phyloP scores from a whole-genome alignment of 2,797 vertebrate genomes.

The Acanthurus lineatus region DNA sequence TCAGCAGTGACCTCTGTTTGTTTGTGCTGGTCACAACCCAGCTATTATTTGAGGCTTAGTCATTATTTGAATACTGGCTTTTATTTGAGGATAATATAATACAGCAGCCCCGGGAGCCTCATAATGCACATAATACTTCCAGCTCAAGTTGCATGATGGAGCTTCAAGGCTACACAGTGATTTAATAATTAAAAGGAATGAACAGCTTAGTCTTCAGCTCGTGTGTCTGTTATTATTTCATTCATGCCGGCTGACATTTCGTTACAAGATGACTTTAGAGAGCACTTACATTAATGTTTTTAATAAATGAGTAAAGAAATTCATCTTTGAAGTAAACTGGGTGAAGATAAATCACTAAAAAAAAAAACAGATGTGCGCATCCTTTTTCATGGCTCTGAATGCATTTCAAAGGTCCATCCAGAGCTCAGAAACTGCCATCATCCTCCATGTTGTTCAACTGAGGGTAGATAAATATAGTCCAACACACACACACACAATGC shows the following conservation, averaged over 20 bases:
- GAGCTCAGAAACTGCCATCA: constrained; percentile 43
- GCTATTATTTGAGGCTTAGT: neutral
- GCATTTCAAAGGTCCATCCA: constrained; percentile 10
- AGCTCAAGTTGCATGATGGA: too few species aligned
- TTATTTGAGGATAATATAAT: neutral
- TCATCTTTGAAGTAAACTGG: neutral
- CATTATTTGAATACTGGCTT: neutral
- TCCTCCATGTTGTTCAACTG: constrained; percentile 23
- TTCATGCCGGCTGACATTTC: neutral
- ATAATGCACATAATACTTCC: too few species aligned
- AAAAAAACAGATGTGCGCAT: neutral
- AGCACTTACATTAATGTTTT: neutral
- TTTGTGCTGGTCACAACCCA: neutral
- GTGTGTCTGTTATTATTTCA: neutral
- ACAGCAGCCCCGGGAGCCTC: too few species aligned
- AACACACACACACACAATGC: constrained; percentile 40
- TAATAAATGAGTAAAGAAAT: neutral
- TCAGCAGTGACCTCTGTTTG: neutral
- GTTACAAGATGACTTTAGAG: neutral
- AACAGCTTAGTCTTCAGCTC: too few species aligned
- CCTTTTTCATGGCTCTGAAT: neutral
- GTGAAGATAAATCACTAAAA: neutral
- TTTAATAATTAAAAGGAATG: neutral
- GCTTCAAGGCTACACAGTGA: neutral
- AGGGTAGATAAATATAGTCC: constrained; percentile 36